Evolutionary conservation across 2,888 invertebrate genomes (phyloP).

Genomic region (Drosophila mimetica): DNA sequence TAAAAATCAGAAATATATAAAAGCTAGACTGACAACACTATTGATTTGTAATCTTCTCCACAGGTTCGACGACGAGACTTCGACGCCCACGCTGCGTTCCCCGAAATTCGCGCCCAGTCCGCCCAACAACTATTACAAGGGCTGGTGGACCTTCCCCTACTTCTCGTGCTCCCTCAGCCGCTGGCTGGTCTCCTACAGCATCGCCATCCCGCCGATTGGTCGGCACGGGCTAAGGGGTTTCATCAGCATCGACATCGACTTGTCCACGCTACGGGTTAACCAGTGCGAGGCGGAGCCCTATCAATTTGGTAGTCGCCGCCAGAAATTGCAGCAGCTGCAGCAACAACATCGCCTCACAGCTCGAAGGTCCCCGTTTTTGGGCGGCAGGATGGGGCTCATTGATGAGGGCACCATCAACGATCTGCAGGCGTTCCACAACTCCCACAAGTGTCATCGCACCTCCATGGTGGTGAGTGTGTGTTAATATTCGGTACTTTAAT

Average conservation of each 20-base stretch:
- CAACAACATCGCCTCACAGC: conserved; percentile 54
- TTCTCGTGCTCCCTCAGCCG: conserved; percentile 91
- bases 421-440: conserved; percentile 92
- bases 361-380: conserved; percentile 57
- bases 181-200: conserved; percentile 95
- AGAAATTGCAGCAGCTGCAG: conserved; percentile 55
- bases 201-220: conserved; percentile 86
- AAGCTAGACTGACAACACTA: neutral
- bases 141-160: conserved; percentile 96
- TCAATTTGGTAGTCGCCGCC: conserved; percentile 66
- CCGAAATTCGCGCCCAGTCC: conserved; percentile 88
- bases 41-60: neutral
- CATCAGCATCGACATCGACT: conserved; percentile 91
- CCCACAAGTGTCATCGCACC: conserved; percentile 94
- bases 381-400: conserved; percentile 46
- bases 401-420: conserved; percentile 84
- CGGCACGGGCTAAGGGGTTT: conserved; percentile 86
- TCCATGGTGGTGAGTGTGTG: conserved; percentile 93
- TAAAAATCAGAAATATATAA: too few species aligned
- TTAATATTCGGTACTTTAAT: too few species aligned
- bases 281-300: conserved; percentile 89
- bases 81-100: conserved; percentile 86
- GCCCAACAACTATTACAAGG: conserved; percentile 87
- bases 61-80: conserved; percentile 87
- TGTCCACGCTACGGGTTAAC: conserved; percentile 92